Conservation (phyloP, 2,113 vertebrate species). For the Gymnorhina tibicen region DNA sequence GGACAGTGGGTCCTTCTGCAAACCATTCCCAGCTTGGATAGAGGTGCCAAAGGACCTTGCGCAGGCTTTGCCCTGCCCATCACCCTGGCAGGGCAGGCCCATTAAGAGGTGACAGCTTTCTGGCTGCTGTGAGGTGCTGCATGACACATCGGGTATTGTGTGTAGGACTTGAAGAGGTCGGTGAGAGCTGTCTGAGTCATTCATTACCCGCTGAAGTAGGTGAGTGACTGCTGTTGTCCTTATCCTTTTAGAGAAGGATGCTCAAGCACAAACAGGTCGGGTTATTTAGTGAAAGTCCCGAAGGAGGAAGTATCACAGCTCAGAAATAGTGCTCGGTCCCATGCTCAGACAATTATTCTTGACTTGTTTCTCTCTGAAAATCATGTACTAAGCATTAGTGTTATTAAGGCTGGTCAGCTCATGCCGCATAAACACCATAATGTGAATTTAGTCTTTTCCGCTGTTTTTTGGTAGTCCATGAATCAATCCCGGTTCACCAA, state of each 20-base stretch:
- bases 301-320: background rate
- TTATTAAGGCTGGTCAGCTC: background rate
- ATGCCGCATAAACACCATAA: background rate
- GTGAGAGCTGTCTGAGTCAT: constrained; percentile 42
- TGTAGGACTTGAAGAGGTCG: constrained; percentile 28
- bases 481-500: background rate
- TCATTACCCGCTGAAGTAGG: constrained; percentile 8
- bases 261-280: background rate
- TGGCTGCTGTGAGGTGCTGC: constrained; percentile 20
- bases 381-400: background rate
- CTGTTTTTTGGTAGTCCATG: background rate
- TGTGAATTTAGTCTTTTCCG: background rate
- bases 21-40: background rate
- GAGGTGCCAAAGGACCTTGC: background rate
- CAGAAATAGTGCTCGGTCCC: background rate
- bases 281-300: background rate
- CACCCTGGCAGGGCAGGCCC: background rate
- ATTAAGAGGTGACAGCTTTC: constrained; percentile 11
- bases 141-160: background rate
- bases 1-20: background rate
- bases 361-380: constrained; percentile 7
- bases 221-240: constrained; percentile 31
- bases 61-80: background rate
- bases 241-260: constrained; percentile 25
- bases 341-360: background rate